A percentile compares a stretch with the other conserved stretches of the same genome.
These are phyloP conservation scores for Oncopodura yosiiana DNA, from an alignment of 1,140 invertebrate genomes.

Conservation along the genomic window DNA sequence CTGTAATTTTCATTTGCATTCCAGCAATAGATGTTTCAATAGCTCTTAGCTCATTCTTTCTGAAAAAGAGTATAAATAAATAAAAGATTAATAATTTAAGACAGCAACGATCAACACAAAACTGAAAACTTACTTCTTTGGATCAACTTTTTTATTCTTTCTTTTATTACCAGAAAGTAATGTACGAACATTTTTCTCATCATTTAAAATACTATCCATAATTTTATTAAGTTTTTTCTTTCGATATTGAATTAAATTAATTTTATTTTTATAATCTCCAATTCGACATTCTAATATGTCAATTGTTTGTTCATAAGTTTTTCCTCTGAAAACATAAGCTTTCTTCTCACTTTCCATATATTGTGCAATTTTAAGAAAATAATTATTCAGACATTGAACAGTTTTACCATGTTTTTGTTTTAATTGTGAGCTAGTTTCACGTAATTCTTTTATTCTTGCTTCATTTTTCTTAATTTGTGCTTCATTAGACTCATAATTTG, in stretches of 20 bases:
- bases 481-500: constrained; percentile 32
- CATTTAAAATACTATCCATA: constrained; percentile 7
- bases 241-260: constrained; percentile 18
- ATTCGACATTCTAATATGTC: constrained; percentile 31
- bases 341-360: constrained; percentile 20
- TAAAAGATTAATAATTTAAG: not conserved
- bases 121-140: constrained; percentile 2
- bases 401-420: constrained; percentile 12
- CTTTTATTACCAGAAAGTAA: not conserved
- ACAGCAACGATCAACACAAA: not conserved
- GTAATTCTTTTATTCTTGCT: constrained; percentile 12
- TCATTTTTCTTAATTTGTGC: constrained; percentile 30
- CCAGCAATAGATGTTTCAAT: constrained; percentile 27
- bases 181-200: constrained; percentile 5
- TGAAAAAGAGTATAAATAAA: constrained; percentile 7
- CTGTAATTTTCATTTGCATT: constrained; percentile 32
- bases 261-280: constrained; percentile 29
- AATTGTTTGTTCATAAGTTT: constrained; percentile 19
- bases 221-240: constrained; percentile 3
- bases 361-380: constrained; percentile 10
- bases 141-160: constrained; percentile 1
- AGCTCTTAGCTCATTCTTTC: constrained; percentile 21
- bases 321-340: constrained; percentile 23
- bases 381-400: constrained; percentile 6
- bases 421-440: constrained; percentile 16